Conservation (phyloP, 1,140 invertebrate genomes). For the Pachypsylla venusta region DNA sequence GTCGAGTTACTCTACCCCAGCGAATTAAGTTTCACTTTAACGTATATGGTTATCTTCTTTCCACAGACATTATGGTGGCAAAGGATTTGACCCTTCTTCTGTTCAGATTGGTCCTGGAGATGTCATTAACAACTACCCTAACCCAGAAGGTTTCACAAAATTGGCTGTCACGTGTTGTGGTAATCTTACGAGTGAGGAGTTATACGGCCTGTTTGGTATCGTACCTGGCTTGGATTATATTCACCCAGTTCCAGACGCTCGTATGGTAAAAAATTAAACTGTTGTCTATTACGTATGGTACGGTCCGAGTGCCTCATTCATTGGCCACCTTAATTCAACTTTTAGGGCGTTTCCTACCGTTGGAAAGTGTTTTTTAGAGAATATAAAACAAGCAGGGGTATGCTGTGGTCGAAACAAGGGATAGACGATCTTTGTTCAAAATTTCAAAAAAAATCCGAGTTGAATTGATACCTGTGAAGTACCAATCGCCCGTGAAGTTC, state of each 20-base stretch:
- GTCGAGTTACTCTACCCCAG: background rate
- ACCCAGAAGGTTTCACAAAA: constrained; percentile 13
- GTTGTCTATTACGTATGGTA: no score
- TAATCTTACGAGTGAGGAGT: background rate
- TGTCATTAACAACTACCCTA: constrained; percentile 14
- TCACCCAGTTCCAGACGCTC: background rate
- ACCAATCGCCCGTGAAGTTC: no score
- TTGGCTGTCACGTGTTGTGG: constrained; percentile 1
- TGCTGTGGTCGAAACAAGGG: no score
- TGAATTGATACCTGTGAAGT: no score
- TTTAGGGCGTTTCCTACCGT: no score
- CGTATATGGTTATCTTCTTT: no score
- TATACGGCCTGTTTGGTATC: constrained; percentile 6
- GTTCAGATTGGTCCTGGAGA: constrained; percentile 10
- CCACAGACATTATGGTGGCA: background rate
- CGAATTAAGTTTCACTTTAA: background rate
- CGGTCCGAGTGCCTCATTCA: no score
- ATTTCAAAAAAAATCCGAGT: no score
- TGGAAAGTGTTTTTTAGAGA: no score
- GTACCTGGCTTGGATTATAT: constrained; percentile 4
- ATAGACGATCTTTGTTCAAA: no score
- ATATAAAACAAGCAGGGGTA: no score
- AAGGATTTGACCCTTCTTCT: constrained; percentile 2
- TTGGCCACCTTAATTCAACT: no score
- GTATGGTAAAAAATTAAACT: constrained; percentile 8